phyloP scores from a whole-genome alignment of 2,113 vertebrate species.

The Cyprinus carpio region DNA sequence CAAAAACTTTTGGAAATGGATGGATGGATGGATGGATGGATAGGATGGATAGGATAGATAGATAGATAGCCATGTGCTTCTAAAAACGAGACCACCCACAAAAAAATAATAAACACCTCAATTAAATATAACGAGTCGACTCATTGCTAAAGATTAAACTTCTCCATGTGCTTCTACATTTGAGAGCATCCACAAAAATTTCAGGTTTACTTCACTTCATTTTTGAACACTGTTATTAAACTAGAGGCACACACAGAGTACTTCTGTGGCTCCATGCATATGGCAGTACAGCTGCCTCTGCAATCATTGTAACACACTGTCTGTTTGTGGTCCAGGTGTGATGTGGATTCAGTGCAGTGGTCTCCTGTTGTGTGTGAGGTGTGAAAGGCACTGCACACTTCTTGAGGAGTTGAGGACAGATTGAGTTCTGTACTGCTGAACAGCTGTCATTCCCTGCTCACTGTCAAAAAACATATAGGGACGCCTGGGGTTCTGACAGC shows the following conservation, averaged over 20 bases:
- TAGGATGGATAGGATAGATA: too few species aligned
- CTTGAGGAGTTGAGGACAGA: constrained; percentile 31
- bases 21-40: too few species aligned
- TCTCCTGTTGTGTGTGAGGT: constrained; percentile 38
- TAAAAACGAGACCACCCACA: neutral
- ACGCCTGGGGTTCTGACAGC: constrained; percentile 42
- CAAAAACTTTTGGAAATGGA: too few species aligned
- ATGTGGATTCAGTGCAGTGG: constrained; percentile 27
- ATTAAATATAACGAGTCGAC: too few species aligned
- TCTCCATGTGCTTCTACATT: neutral
- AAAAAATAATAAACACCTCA: too few species aligned
- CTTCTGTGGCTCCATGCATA: neutral
- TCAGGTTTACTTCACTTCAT: neutral
- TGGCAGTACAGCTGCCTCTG: neutral
- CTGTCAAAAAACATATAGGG: constrained; percentile 34
- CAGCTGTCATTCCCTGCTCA: constrained; percentile 56
- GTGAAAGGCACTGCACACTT: constrained; percentile 37
- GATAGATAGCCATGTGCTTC: neutral
- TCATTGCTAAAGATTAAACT: too few species aligned
- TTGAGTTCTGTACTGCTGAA: constrained; percentile 43
- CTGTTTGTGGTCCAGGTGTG: constrained; percentile 33
- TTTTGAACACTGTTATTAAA: neutral
- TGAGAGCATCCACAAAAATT: neutral
- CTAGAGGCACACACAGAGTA: neutral
- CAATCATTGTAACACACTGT: neutral